Conservation (phyloP, 2,888 invertebrate genomes). For the Pseudolycoriella hygida region DNA sequence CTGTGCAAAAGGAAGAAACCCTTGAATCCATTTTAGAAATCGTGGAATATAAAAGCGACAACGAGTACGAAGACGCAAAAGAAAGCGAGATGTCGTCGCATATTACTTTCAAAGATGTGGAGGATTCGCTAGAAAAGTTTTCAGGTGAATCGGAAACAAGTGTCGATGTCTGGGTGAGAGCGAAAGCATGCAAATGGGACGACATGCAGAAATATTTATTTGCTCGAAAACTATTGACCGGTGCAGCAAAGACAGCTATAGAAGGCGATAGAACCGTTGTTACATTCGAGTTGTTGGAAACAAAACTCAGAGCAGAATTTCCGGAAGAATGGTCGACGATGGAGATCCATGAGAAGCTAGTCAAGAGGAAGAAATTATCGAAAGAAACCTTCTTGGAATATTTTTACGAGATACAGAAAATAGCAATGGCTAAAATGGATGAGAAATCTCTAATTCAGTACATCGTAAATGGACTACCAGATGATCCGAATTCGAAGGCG, state of each 20-base stretch:
- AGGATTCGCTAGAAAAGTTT: neutral
- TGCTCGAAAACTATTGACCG: neutral
- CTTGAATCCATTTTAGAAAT: too few relatives aligned
- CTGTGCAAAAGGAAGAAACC: too few relatives aligned
- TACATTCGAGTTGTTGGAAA: neutral
- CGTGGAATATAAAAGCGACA: too few relatives aligned
- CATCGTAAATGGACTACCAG: too few relatives aligned
- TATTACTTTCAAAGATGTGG: neutral
- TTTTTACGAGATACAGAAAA: neutral
- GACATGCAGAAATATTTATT: neutral
- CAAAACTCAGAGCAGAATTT: neutral
- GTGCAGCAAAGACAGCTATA: neutral
- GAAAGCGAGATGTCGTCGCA: neutral
- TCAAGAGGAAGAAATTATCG: neutral
- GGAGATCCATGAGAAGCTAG: neutral
- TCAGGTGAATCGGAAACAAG: neutral
- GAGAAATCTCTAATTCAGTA: too few relatives aligned
- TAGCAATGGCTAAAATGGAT: too few relatives aligned
- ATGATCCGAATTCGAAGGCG: too few relatives aligned
- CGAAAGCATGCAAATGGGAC: neutral
- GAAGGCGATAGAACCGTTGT: neutral
- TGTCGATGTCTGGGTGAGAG: neutral
- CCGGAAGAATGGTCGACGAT: neutral
- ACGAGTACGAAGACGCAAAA: too few relatives aligned
- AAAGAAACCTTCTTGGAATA: neutral